Conservation (phyloP, 2,113 vertebrate species). For the Rana temporaria region DNA sequence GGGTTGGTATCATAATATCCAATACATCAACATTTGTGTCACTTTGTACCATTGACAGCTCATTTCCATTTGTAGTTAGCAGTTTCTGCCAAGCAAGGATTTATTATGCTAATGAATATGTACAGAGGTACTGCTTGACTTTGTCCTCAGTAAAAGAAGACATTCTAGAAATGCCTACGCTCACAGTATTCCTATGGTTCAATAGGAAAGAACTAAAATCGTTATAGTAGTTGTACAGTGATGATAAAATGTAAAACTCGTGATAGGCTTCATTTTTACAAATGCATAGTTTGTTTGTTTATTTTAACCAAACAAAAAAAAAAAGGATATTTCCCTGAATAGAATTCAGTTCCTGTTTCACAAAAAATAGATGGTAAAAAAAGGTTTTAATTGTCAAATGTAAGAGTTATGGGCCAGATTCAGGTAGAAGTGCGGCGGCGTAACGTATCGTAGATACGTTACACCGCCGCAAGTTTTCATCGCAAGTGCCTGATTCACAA, state of each 20-base stretch:
- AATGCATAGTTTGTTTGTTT: too few species aligned
- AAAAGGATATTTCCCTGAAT: too few species aligned
- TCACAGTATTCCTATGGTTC: neutral
- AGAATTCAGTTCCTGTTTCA: too few species aligned
- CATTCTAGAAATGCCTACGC: slow-evolving; percentile 21
- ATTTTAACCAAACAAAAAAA: too few species aligned
- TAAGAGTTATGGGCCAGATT: too few species aligned
- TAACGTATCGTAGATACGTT: too few species aligned
- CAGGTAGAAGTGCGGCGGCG: too few species aligned
- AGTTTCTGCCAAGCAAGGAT: slow-evolving; percentile 55
- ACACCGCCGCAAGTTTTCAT: too few species aligned
- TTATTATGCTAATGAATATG: slow-evolving; percentile 55
- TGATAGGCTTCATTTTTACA: too few species aligned
- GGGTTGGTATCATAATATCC: slow-evolving; percentile 47
- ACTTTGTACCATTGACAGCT: slow-evolving; percentile 54
- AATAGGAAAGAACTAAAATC: neutral
- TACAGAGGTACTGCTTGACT: slow-evolving; percentile 42
- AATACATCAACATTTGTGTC: slow-evolving; percentile 56
- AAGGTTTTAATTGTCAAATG: too few species aligned
- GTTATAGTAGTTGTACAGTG: neutral
- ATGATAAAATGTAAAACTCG: neutral
- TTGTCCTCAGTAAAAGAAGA: slow-evolving; percentile 25
- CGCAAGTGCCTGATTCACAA: too few species aligned
- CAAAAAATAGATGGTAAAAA: too few species aligned
- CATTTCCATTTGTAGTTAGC: slow-evolving; percentile 56